A percentile compares a stretch with the other conserved stretches of the same genome.
Evolutionary conservation across 2,797 vertebrate genomes (phyloP).

Genomic region (Vultur gryphus): DNA sequence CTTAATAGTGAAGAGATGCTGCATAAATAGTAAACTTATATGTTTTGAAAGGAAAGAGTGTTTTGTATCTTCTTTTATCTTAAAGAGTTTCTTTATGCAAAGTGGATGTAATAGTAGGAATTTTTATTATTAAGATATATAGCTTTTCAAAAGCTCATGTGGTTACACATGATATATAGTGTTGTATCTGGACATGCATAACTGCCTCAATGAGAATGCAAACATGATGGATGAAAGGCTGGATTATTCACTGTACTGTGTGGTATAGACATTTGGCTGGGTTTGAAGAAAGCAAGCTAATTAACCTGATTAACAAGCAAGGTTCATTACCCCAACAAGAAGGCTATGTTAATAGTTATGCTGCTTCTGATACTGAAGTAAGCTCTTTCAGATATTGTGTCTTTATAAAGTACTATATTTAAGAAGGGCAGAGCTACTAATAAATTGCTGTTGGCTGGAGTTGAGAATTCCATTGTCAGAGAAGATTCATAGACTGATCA

Average conservation of each 20-base stretch:
- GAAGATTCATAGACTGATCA: background rate
- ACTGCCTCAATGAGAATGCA: background rate
- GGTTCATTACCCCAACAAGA: background rate
- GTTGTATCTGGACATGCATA: background rate
- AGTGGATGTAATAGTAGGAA: background rate
- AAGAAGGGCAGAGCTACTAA: background rate
- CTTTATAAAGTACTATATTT: background rate
- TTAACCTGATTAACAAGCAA: background rate
- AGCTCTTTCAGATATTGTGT: background rate
- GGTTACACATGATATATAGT: background rate
- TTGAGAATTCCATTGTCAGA: background rate
- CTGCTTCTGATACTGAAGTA: background rate
- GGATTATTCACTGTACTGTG: background rate
- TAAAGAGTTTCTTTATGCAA: background rate
- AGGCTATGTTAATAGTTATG: background rate
- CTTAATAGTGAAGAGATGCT: background rate
- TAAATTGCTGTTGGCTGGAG: background rate
- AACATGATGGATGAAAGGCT: background rate
- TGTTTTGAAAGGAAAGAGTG: background rate
- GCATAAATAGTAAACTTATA: background rate
- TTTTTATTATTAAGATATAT: background rate
- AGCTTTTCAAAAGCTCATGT: background rate
- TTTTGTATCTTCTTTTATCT: background rate
- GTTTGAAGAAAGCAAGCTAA: background rate
- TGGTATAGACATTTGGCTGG: background rate